Percentiles rank a stretch among this genome's conserved stretches.
phyloP scores from a whole-genome alignment of 1,140 invertebrate genomes.

The Philopotamus ludificatus region DNA sequence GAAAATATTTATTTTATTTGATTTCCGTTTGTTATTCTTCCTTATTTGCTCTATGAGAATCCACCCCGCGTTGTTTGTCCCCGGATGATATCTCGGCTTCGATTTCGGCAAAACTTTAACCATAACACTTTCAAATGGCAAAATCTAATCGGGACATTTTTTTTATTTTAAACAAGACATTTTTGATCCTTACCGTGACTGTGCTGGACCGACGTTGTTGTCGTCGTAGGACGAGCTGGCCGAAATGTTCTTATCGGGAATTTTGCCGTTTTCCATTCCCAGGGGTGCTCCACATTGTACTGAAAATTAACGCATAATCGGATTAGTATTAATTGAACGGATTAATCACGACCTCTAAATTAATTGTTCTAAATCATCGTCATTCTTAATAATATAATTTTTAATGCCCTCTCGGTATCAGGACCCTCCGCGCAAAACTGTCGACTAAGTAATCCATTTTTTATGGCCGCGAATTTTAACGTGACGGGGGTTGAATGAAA shows the following conservation, averaged over 20 bases:
- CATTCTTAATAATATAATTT: too few species aligned
- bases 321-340: too few species aligned
- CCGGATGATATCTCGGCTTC: background rate
- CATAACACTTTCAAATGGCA: background rate
- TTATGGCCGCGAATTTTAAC: constrained; percentile 6
- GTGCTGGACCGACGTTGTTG: constrained; percentile 87
- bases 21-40: constrained; percentile 35
- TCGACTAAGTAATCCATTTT: constrained; percentile 32
- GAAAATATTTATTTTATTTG: constrained; percentile 35
- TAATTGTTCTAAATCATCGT: too few species aligned
- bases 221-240: constrained; percentile 88
- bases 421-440: constrained; percentile 13
- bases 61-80: background rate
- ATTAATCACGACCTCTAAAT: too few species aligned
- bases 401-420: too few species aligned
- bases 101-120: background rate
- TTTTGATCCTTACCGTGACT: constrained; percentile 71
- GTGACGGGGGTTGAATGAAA: constrained; percentile 13
- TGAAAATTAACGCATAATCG: constrained; percentile 54
- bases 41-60: background rate
- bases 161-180: background rate
- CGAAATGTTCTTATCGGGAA: constrained; percentile 80
- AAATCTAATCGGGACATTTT: background rate
- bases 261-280: constrained; percentile 88
- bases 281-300: constrained; percentile 78